Percentiles rank a stretch among this genome's conserved stretches.
Conservation (phyloP, 1,140 invertebrate species). For the Coboldia fuscipes region DNA sequence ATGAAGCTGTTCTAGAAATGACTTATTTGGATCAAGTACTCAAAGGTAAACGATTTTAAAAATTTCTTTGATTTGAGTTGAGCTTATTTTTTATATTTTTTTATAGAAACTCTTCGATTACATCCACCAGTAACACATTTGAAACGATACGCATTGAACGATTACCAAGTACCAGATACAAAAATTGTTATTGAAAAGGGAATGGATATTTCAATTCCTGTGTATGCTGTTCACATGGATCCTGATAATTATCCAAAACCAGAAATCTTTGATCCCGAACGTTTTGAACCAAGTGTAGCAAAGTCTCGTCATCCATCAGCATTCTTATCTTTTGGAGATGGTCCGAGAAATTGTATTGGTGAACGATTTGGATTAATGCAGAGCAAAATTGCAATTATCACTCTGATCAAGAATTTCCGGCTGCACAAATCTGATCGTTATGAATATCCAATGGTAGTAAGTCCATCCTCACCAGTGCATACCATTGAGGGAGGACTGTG, state of each 20-base stretch:
- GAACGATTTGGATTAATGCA: conserved; percentile 21
- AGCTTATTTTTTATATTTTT: too few species aligned
- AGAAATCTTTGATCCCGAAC: conserved; percentile 28
- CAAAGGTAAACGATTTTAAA: conserved; percentile 11
- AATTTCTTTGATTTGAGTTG: conserved; percentile 1
- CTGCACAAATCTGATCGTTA: too few species aligned
- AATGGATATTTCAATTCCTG: conserved; percentile 22
- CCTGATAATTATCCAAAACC: conserved; percentile 29
- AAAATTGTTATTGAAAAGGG: conserved; percentile 21
- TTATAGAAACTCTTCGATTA: conserved; percentile 34
- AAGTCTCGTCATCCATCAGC: conserved; percentile 24
- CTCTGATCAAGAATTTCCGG: conserved; percentile 12
- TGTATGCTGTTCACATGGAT: conserved; percentile 32
- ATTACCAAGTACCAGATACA: conserved; percentile 25
- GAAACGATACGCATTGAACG: conserved; percentile 23
- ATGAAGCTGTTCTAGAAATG: conserved; percentile 16
- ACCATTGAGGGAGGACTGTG: too few species aligned
- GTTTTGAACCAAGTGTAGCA: conserved; percentile 27
- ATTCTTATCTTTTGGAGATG: conserved; percentile 43
- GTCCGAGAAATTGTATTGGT: conserved; percentile 46
- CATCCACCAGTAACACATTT: conserved; percentile 28
- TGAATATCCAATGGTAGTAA: too few species aligned
- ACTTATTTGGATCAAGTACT: conserved; percentile 21
- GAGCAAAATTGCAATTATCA: conserved; percentile 19
- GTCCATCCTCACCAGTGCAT: too few species aligned